These are phyloP conservation scores for Stratiolaelaps scimitus DNA, from an alignment of 1,140 invertebrate species.

Conservation along the genomic window DNA sequence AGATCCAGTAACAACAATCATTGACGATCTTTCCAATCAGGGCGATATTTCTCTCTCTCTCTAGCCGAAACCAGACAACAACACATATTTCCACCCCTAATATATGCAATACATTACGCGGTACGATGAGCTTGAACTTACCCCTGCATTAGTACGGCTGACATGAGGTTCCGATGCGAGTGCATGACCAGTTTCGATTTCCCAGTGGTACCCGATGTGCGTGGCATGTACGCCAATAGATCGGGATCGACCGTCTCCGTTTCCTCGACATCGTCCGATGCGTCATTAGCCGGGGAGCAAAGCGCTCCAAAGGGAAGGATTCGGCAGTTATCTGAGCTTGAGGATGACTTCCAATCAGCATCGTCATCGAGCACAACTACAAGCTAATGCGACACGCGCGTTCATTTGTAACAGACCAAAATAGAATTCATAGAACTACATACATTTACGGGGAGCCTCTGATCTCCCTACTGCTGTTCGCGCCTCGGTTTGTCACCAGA, in stretches of 20 bases:
- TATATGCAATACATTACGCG: too few species aligned
- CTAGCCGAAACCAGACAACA: too few species aligned
- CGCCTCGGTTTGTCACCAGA: too few species aligned
- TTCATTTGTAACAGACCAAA: too few species aligned
- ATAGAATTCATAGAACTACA: too few species aligned
- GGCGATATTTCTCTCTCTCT: too few species aligned
- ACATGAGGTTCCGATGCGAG: not conserved
- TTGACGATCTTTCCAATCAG: too few species aligned
- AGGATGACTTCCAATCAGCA: not conserved
- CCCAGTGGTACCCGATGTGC: not conserved
- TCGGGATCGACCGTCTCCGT: not conserved
- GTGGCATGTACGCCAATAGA: slow-evolving; percentile 10
- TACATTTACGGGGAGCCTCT: too few species aligned
- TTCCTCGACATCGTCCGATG: not conserved
- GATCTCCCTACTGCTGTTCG: too few species aligned
- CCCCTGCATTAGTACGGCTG: not conserved
- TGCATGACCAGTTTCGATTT: slow-evolving; percentile 10
- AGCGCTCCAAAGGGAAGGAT: not conserved
- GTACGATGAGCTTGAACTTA: not conserved
- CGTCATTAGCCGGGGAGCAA: not conserved
- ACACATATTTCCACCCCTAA: too few species aligned
- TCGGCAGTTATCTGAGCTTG: not conserved
- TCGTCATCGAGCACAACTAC: slow-evolving; percentile 7
- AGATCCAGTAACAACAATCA: too few species aligned
- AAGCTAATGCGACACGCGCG: not conserved